Percentiles rank a stretch among this genome's conserved stretches.
Conservation (phyloP, 2,797 vertebrate genomes). For the Acanthurus lineatus region DNA sequence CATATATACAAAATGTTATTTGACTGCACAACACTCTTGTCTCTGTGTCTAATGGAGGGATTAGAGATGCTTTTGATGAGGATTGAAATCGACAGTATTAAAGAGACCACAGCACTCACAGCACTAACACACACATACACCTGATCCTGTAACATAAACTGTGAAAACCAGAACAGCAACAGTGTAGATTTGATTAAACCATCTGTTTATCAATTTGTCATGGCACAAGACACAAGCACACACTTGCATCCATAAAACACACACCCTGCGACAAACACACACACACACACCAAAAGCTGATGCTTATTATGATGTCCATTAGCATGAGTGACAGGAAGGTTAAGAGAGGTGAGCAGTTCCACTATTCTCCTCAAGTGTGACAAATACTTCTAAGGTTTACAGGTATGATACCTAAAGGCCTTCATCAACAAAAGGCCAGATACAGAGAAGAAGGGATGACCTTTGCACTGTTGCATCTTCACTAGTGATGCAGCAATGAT, state of each 20-base stretch:
- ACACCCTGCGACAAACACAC: background rate
- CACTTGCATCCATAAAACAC: conserved; percentile 12
- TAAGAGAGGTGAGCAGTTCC: conserved; percentile 69
- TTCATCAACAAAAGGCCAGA: conserved; percentile 63
- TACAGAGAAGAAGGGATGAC: conserved; percentile 38
- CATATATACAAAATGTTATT: conserved; percentile 3
- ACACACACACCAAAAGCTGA: conserved; percentile 19
- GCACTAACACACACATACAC: conserved; percentile 34
- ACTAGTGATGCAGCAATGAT: conserved; percentile 55
- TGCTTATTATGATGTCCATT: conserved; percentile 65
- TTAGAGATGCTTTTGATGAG: conserved; percentile 51
- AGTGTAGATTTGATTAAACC: conserved; percentile 65
- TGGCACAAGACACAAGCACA: conserved; percentile 34
- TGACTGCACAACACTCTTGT: background rate
- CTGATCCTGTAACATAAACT: conserved; percentile 31
- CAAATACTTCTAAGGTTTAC: conserved; percentile 49
- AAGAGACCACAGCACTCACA: conserved; percentile 29
- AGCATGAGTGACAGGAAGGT: conserved; percentile 73
- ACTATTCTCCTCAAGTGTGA: conserved; percentile 62
- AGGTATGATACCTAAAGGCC: conserved; percentile 26
- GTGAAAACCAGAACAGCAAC: conserved; percentile 56
- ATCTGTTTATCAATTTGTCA: conserved; percentile 68
- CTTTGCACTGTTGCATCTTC: conserved; percentile 56
- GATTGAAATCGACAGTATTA: conserved; percentile 67
- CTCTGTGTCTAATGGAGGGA: conserved; percentile 34